phyloP scores from a whole-genome alignment of 2,797 vertebrate genomes.

The Leontopithecus rosalia region DNA sequence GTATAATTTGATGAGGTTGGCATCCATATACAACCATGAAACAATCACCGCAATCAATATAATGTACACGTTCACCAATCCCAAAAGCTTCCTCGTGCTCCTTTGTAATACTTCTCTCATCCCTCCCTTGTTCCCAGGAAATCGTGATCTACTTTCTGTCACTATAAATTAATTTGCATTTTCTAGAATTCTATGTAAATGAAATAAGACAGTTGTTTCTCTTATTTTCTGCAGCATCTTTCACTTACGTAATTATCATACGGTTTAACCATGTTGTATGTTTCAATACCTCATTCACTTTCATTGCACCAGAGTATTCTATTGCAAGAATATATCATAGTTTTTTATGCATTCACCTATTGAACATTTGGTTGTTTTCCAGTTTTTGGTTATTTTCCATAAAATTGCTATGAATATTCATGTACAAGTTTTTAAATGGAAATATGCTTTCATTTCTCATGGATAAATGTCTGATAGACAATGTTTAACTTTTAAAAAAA shows the following conservation, averaged over 20 bases:
- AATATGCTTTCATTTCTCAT: background rate
- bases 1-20: background rate
- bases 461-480: background rate
- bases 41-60: background rate
- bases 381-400: background rate
- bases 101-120: background rate
- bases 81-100: background rate
- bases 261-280: background rate
- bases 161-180: background rate
- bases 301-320: background rate
- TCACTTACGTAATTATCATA: background rate
- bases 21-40: background rate
- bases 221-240: background rate
- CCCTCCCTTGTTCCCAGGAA: background rate
- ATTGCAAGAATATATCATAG: background rate
- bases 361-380: background rate
- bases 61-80: background rate
- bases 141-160: background rate
- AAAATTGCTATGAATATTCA: background rate
- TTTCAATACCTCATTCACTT: background rate
- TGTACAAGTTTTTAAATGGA: background rate
- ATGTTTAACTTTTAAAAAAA: background rate
- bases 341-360: background rate
- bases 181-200: background rate
- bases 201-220: background rate